Evolutionary conservation across 2,888 invertebrate species (phyloP).

Genomic region (Caenorhabditis sinica): DNA sequence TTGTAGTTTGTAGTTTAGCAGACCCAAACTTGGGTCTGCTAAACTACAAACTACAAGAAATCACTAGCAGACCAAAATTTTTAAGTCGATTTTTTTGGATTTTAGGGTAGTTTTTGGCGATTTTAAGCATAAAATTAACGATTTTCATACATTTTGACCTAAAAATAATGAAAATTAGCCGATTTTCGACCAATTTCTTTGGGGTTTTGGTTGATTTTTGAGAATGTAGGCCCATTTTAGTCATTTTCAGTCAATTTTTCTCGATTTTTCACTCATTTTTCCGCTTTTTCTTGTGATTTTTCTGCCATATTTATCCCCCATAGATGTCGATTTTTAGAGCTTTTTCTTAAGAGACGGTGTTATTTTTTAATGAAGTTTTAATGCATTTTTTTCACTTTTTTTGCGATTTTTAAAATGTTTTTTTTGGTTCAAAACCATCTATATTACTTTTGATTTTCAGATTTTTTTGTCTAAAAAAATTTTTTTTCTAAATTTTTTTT

Average conservation of each 20-base stretch:
- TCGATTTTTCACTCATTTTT: constrained; percentile 7
- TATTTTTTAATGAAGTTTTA: constrained; percentile 4
- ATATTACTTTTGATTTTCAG: neutral
- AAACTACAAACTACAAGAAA: no score
- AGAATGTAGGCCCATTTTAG: neutral
- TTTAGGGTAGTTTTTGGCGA: no score
- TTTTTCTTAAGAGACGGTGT: neutral
- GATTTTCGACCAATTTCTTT: constrained; percentile 1
- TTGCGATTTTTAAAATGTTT: neutral
- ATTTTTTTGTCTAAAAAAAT: neutral
- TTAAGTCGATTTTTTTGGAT: no score
- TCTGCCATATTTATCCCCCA: neutral
- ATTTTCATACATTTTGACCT: no score
- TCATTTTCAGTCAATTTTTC: neutral
- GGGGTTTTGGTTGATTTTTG: neutral
- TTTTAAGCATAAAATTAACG: no score
- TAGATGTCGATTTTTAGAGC: neutral
- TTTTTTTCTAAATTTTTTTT: no score
- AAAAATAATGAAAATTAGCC: no score
- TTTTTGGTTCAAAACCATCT: neutral
- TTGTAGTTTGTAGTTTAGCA: neutral
- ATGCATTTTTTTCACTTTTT: constrained; percentile 10
- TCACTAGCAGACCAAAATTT: no score
- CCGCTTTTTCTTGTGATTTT: constrained; percentile 1
- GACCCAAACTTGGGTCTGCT: no score